These are phyloP conservation scores for Pandion haliaetus DNA, from an alignment of 2,113 vertebrate genomes.

Conservation along the genomic window DNA sequence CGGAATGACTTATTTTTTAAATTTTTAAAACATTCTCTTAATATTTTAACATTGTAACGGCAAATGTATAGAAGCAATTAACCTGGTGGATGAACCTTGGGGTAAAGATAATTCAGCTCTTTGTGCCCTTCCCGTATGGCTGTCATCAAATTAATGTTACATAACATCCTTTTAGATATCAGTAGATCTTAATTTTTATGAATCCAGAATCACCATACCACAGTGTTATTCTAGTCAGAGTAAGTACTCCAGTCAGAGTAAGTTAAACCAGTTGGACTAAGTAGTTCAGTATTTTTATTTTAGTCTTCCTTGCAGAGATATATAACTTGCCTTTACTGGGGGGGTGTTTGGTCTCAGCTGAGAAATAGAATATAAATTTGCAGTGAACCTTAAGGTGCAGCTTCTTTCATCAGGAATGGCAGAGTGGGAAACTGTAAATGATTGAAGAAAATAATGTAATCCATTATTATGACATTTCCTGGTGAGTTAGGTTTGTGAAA, in stretches of 20 bases:
- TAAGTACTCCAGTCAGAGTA: neutral
- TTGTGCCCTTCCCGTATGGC: neutral
- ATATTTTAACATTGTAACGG: neutral
- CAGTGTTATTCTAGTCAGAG: neutral
- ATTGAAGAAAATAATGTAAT: neutral
- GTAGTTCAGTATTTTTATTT: neutral
- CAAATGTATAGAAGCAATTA: neutral
- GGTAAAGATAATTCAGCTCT: neutral
- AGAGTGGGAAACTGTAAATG: neutral
- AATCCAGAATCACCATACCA: rapidly evolving
- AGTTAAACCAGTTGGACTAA: neutral
- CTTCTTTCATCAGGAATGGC: neutral
- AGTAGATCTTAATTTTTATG: neutral
- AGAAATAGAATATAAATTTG: neutral
- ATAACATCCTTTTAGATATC: neutral
- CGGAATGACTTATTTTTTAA: neutral
- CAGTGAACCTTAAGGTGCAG: neutral
- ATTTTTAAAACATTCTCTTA: neutral
- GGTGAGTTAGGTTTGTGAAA: neutral
- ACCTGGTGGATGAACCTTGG: neutral
- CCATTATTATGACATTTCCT: neutral
- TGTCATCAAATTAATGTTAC: neutral
- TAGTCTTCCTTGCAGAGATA: neutral
- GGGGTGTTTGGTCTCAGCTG: neutral
- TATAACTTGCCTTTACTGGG: neutral